Conservation (phyloP, 2,113 vertebrate genomes). For the Gambusia holbrooki region DNA sequence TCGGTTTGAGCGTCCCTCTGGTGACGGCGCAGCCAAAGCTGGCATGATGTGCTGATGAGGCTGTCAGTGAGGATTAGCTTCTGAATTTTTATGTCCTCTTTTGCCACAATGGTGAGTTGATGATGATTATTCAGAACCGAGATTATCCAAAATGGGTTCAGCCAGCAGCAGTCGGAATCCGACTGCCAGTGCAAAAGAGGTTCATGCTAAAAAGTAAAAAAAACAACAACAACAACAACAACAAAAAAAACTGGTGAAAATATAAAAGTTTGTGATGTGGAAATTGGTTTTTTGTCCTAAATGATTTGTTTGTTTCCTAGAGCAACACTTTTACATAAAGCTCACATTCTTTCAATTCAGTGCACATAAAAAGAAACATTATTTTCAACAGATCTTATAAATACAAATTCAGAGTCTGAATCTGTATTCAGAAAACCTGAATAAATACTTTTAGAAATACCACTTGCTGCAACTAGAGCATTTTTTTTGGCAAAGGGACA, state of each 20-base stretch:
- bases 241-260: not conserved
- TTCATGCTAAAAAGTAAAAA: slow-evolving; percentile 2
- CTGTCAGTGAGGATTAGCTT: slow-evolving; percentile 44
- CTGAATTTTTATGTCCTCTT: slow-evolving; percentile 39
- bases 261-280: not conserved
- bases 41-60: slow-evolving; percentile 35
- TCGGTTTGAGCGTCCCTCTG: not conserved
- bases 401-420: no score
- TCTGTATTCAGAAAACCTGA: no score
- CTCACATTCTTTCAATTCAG: not conserved
- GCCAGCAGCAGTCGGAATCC: slow-evolving; percentile 33
- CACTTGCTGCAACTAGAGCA: no score
- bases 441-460: no score
- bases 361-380: no score
- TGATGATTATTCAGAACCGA: slow-evolving; percentile 54
- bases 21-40: not conserved
- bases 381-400: no score
- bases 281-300: not conserved
- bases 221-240: not conserved
- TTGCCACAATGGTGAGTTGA: slow-evolving; percentile 40
- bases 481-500: no score
- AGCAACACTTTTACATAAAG: not conserved
- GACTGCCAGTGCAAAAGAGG: slow-evolving; percentile 5
- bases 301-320: no score
- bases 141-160: slow-evolving; percentile 57